Percentiles rank a stretch among this genome's conserved stretches.
These are phyloP conservation scores for Lutjanus campechanus DNA, from an alignment of 2,797 vertebrate genomes.

Conservation along the genomic window DNA sequence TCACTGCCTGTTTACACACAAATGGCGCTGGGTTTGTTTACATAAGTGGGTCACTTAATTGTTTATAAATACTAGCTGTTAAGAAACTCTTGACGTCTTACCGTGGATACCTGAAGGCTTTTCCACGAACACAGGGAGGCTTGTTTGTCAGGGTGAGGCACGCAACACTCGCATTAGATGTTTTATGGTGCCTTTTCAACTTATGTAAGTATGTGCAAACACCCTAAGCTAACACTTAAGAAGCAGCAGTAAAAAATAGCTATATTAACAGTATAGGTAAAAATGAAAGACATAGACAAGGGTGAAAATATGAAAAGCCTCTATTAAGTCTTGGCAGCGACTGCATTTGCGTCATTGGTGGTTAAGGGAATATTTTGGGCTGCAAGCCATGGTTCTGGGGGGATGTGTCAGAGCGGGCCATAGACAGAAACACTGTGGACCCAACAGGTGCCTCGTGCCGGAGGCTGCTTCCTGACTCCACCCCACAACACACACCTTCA, in stretches of 20 bases:
- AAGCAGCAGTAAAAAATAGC: constrained; percentile 51
- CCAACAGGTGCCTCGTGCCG: constrained; percentile 68
- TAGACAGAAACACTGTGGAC: constrained; percentile 66
- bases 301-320: constrained; percentile 81
- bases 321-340: constrained; percentile 81
- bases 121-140: constrained; percentile 62
- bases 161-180: constrained; percentile 61
- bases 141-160: constrained; percentile 77
- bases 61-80: constrained; percentile 69
- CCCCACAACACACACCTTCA: constrained; percentile 58
- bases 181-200: constrained; percentile 78
- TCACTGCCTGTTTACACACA: constrained; percentile 57
- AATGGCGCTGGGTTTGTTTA: constrained; percentile 64
- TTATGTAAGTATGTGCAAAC: constrained; percentile 58
- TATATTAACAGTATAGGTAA: constrained; percentile 70
- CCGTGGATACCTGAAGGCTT: constrained; percentile 69
- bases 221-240: constrained; percentile 67
- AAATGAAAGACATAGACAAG: constrained; percentile 78
- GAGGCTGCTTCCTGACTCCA: constrained; percentile 59
- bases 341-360: constrained; percentile 81
- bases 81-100: constrained; percentile 63
- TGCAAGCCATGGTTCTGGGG: constrained; percentile 74
- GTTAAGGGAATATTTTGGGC: constrained; percentile 81
- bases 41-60: constrained; percentile 70
- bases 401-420: constrained; percentile 80